These are phyloP conservation scores for Dunckerocampus dactyliophorus DNA, from an alignment of 2,113 vertebrate species.

Conservation along the genomic window DNA sequence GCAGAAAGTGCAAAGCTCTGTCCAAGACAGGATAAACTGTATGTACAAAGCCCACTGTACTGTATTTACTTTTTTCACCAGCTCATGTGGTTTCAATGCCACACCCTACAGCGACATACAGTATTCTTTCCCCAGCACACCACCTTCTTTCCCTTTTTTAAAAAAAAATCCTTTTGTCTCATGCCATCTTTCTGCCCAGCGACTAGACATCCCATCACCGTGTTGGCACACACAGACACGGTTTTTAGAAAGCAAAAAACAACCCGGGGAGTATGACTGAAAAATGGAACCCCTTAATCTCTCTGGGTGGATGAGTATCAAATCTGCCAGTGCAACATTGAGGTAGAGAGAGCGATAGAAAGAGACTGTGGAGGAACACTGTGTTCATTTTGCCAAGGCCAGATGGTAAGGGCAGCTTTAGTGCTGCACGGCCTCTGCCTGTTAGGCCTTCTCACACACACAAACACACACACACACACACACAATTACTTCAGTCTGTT, in stretches of 20 bases:
- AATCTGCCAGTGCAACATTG: constrained; percentile 44
- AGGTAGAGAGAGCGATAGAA: constrained; percentile 30
- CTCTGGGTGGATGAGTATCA: constrained; percentile 60
- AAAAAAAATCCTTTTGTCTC: constrained; percentile 3
- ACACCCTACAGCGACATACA: constrained; percentile 13
- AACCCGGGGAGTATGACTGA: constrained; percentile 56
- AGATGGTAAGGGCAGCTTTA: constrained; percentile 72
- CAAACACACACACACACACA: constrained; percentile 52
- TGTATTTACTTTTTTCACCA: too few relatives aligned
- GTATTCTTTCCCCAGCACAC: background rate
- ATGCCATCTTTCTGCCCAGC: constrained; percentile 8
- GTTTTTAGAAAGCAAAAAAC: constrained; percentile 66
- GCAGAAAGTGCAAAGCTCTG: background rate
- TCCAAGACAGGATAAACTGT: background rate
- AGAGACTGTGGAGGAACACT: constrained; percentile 37
- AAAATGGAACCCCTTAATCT: constrained; percentile 67
- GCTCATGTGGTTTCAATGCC: constrained; percentile 9
- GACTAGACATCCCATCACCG: constrained; percentile 23
- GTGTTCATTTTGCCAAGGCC: constrained; percentile 69
- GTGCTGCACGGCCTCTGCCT: constrained; percentile 53
- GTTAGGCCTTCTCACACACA: constrained; percentile 51
- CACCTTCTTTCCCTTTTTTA: background rate
- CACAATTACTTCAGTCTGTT: constrained; percentile 56
- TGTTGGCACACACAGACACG: constrained; percentile 51
- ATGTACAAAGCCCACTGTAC: background rate